phyloP scores from a whole-genome alignment of 1,140 invertebrate species.

The Heliconius congener region DNA sequence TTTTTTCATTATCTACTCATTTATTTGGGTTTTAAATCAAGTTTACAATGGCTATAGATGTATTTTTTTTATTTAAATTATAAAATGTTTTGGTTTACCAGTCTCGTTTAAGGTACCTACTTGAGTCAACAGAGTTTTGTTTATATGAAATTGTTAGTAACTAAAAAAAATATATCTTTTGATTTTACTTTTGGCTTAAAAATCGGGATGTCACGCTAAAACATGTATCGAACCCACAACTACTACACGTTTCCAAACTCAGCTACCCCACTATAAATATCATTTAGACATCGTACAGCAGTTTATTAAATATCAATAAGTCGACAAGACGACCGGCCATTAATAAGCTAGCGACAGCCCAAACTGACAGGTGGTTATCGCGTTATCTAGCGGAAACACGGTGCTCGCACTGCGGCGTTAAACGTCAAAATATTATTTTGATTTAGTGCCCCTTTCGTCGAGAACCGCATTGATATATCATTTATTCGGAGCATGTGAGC shows the following conservation, averaged over 20 bases:
- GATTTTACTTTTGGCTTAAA: too few relatives aligned
- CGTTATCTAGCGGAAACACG: constrained; percentile 73
- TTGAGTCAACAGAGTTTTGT: too few relatives aligned
- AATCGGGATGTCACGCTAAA: too few relatives aligned
- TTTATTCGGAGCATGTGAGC: constrained; percentile 75
- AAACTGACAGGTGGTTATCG: constrained; percentile 75
- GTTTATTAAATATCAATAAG: constrained; percentile 45
- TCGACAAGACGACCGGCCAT: constrained; percentile 65
- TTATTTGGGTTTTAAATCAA: too few relatives aligned
- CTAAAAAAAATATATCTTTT: too few relatives aligned
- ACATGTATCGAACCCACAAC: too few relatives aligned
- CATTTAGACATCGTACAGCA: background rate
- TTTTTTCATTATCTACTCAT: too few relatives aligned
- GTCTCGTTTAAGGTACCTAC: too few relatives aligned
- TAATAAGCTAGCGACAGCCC: constrained; percentile 76
- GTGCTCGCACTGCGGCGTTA: constrained; percentile 60
- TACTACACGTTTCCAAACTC: background rate
- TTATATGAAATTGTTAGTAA: too few relatives aligned
- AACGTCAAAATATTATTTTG: constrained; percentile 78
- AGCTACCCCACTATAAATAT: background rate
- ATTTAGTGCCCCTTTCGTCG: constrained; percentile 73
- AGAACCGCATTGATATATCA: constrained; percentile 79
- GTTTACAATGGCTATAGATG: too few relatives aligned
- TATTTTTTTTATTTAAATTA: too few relatives aligned
- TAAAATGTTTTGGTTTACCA: too few relatives aligned